These are phyloP conservation scores for Dendrocincla tyrannina DNA, from an alignment of 2,797 vertebrate genomes.

Conservation along the genomic window DNA sequence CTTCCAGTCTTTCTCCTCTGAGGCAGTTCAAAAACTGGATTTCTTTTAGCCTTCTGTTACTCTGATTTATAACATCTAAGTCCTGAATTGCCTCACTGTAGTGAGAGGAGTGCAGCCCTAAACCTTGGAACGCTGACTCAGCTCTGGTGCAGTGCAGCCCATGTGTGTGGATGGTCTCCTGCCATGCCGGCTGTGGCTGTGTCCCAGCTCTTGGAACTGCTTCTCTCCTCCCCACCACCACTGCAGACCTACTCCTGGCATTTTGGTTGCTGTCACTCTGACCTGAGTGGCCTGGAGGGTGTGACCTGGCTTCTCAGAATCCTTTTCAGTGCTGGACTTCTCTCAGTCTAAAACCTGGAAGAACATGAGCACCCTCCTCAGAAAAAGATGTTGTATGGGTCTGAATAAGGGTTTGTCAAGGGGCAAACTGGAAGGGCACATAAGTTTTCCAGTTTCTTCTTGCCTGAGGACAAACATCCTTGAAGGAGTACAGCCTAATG, in stretches of 20 bases:
- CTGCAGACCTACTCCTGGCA: neutral
- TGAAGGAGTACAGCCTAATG: neutral
- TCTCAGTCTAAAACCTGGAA: neutral
- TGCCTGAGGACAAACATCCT: neutral
- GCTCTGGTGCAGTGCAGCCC: neutral
- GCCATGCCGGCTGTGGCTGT: neutral
- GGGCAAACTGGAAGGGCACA: neutral
- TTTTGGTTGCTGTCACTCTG: neutral
- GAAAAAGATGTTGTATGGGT: neutral
- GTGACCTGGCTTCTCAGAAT: neutral
- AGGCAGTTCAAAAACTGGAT: neutral
- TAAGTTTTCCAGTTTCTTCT: neutral
- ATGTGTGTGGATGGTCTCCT: neutral
- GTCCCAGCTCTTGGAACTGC: neutral
- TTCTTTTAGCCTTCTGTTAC: neutral
- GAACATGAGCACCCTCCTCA: neutral
- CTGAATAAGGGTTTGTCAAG: neutral
- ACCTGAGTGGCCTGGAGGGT: neutral
- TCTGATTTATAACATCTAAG: neutral
- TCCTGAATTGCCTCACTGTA: neutral
- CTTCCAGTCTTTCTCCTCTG: neutral
- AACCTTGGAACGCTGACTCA: accelerated
- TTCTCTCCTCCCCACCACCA: neutral
- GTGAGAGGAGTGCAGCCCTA: neutral
- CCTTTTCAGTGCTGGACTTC: neutral